Evolutionary conservation across 2,888 invertebrate species (phyloP), one percentile per base, ranked within the genome.

Genomic region (Nomada ruficornis): DNA sequence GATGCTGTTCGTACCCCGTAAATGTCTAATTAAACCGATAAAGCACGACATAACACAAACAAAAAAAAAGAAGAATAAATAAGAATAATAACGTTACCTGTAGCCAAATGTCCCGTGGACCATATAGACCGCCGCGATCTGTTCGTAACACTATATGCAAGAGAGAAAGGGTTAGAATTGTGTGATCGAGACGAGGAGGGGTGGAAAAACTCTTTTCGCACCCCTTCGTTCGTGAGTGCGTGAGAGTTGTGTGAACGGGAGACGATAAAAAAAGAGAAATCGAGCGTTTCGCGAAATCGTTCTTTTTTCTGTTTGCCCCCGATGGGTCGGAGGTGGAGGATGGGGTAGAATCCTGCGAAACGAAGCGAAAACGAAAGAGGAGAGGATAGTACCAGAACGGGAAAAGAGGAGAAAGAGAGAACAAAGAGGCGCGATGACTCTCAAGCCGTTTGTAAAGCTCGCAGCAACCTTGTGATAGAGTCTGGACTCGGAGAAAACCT

Each of bases 401-500:
- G 26, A 36, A 57, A 29, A 44, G 36, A 44, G 44, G 62, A 77
- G 29, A 59, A 67, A 65, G 59, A 77, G 64, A 60, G 23, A 50
- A 67, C 26, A 70, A 72, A 64, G 65, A 52, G 65, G 77, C 20
- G 71, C 42, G 80, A 55, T 29, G 64, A 80, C 70, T 88, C 91
- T 91, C 90, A 91, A 91, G 90, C 88, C 86, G 85, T 84, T 86
- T 88, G 90, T 89, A 90, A 91, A 91, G 90, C 93, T 93, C 92
- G 91, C 91, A 91, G 90, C 84, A 90, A 91, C 91, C 92, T 93
- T 93, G 93, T 93, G 93, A 93, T 93, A 93, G 90, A 93, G 93
- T 91, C 93, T 93, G 93, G 93, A 93, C 93, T 90, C 84, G 85
- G 84, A 71, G 62, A 65, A 70, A 71, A 57, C 36, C 57, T 82